These are phyloP conservation scores for Phocides pigmalion DNA, from an alignment of 1,140 invertebrate species.

Conservation along the genomic window DNA sequence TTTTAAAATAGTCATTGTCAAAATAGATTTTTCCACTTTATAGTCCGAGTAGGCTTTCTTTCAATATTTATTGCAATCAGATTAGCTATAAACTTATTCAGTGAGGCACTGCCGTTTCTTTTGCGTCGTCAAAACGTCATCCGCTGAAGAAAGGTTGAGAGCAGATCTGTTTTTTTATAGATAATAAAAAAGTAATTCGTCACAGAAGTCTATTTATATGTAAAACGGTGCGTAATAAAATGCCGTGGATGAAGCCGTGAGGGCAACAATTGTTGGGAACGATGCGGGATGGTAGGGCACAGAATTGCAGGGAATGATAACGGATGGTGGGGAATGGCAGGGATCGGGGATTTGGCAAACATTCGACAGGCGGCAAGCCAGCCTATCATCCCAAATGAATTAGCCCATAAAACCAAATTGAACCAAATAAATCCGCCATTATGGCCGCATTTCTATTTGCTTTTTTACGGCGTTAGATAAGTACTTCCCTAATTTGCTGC, in stretches of 20 bases:
- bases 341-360: conserved; percentile 64
- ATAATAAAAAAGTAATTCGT: conserved; percentile 57
- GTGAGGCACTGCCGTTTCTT: conserved; percentile 18
- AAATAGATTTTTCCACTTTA: conserved; percentile 3
- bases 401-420: conserved; percentile 80
- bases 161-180: conserved; percentile 43
- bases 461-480: conserved; percentile 42
- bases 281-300: not conserved
- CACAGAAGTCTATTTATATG: conserved; percentile 64
- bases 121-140: conserved; percentile 31
- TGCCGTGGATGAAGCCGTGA: conserved; percentile 49
- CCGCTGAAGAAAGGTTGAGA: conserved; percentile 30
- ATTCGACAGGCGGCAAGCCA: conserved; percentile 46
- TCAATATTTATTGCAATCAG: conserved; percentile 29
- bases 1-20: not conserved
- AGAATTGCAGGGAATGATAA: conserved; percentile 6
- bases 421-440: conserved; percentile 74
- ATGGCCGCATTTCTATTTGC: conserved; percentile 65
- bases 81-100: conserved; percentile 34
- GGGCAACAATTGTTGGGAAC: conserved; percentile 41
- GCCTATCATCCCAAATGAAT: conserved; percentile 71
- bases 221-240: conserved; percentile 68
- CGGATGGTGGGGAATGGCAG: conserved; percentile 26
- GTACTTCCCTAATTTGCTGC: conserved; percentile 33
- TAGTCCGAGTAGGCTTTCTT: conserved; percentile 9